Conservation (phyloP, 2,888 invertebrate genomes). For the Hesperia comma region DNA sequence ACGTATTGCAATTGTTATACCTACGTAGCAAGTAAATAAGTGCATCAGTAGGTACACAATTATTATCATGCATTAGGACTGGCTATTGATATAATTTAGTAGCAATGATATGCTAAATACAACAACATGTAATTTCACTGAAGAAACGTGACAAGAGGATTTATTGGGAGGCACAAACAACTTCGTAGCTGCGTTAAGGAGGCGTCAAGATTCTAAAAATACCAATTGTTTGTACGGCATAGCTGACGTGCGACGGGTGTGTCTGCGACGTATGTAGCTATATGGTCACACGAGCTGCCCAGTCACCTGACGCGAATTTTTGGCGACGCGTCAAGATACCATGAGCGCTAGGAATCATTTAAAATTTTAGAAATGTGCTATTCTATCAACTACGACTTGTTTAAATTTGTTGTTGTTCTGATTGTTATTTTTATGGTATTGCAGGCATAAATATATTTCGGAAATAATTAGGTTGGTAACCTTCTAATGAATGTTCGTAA, state of each 20-base stretch:
- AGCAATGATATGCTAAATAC: conserved; percentile 34
- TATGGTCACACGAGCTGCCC: conserved; percentile 37
- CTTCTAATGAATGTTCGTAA: no score
- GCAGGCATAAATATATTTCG: no score
- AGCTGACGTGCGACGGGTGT: conserved; percentile 70
- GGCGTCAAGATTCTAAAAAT: conserved; percentile 53
- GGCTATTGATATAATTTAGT: conserved; percentile 28
- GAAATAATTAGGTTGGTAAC: no score
- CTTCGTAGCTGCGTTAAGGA: conserved; percentile 47
- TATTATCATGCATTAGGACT: conserved; percentile 15
- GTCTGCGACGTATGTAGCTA: conserved; percentile 62
- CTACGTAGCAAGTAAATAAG: background rate
- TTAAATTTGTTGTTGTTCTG: background rate
- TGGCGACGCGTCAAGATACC: conserved; percentile 43
- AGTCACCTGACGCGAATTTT: conserved; percentile 62
- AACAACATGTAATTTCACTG: conserved; percentile 34
- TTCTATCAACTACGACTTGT: background rate
- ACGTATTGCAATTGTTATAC: background rate
- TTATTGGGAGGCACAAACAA: conserved; percentile 33
- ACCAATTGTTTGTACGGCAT: conserved; percentile 43
- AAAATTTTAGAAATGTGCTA: conserved; percentile 6
- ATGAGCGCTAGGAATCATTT: conserved; percentile 5
- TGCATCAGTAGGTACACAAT: background rate
- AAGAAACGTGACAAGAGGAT: conserved; percentile 30
- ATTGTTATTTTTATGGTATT: background rate